Evolutionary conservation across 2,113 vertebrate species (phyloP).

Genomic region (Sialia sialis): DNA sequence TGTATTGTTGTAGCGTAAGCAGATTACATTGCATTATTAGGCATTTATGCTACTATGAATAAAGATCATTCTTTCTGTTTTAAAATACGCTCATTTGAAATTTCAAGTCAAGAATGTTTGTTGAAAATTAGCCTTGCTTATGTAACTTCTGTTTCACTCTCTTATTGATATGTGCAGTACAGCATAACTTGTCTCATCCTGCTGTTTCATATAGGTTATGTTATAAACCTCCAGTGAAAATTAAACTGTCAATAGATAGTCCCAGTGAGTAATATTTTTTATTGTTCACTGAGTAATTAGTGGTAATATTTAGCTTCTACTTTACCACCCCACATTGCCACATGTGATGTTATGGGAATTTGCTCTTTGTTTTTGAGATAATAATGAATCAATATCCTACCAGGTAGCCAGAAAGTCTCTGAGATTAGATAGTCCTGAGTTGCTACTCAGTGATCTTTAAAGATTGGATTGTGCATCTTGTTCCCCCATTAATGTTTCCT

Average conservation of each 20-base stretch:
- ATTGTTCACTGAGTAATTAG: neutral
- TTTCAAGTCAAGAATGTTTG: neutral
- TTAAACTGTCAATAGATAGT: neutral
- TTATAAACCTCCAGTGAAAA: neutral
- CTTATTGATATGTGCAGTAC: neutral
- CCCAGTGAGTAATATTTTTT: neutral
- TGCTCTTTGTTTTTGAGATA: neutral
- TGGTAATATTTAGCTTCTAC: neutral
- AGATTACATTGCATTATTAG: neutral
- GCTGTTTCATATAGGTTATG: neutral
- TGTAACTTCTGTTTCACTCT: neutral
- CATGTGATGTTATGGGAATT: neutral
- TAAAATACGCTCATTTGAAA: neutral
- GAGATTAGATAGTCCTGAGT: neutral
- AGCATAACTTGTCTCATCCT: neutral
- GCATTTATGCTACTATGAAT: neutral
- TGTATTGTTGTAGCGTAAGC: neutral
- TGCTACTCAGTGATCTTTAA: neutral
- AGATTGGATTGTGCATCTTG: neutral
- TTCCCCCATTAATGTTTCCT: neutral
- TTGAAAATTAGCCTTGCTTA: neutral
- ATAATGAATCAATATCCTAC: neutral
- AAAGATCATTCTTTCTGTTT: neutral
- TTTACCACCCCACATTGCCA: neutral
- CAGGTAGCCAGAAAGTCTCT: neutral